Evolutionary conservation across 2,797 vertebrate species (phyloP).

Genomic region (Ispidina picta): DNA sequence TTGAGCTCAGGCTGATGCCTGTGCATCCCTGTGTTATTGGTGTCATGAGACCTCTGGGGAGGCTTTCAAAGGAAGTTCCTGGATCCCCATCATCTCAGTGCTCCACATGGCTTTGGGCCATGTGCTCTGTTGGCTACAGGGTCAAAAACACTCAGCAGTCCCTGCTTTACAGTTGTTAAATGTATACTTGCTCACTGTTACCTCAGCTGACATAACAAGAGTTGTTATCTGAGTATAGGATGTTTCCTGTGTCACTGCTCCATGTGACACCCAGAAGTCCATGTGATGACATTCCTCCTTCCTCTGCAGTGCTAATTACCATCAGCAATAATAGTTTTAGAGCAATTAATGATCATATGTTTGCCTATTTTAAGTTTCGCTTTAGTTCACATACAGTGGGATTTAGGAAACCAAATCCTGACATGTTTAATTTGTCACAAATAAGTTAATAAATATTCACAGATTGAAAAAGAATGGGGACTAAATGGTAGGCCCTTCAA

Average conservation of each 20-base stretch:
- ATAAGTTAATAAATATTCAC: neutral
- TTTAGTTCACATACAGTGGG: neutral
- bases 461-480: neutral
- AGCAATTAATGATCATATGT: neutral
- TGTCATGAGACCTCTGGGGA: neutral
- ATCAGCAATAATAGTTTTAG: neutral
- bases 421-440: neutral
- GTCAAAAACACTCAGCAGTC: neutral
- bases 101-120: neutral
- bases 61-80: neutral
- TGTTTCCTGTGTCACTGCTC: no score
- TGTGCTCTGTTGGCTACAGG: neutral
- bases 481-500: neutral
- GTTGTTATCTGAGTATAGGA: neutral
- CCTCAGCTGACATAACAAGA: neutral
- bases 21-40: neutral
- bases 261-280: neutral
- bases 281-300: neutral
- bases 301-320: neutral
- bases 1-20: fast-evolving
- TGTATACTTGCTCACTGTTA: fast-evolving
- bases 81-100: neutral
- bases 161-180: neutral
- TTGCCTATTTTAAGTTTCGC: neutral
- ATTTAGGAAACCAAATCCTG: neutral